Evolutionary conservation across 2,888 invertebrate species (phyloP).

Genomic region (Chydorus sphaericus): DNA sequence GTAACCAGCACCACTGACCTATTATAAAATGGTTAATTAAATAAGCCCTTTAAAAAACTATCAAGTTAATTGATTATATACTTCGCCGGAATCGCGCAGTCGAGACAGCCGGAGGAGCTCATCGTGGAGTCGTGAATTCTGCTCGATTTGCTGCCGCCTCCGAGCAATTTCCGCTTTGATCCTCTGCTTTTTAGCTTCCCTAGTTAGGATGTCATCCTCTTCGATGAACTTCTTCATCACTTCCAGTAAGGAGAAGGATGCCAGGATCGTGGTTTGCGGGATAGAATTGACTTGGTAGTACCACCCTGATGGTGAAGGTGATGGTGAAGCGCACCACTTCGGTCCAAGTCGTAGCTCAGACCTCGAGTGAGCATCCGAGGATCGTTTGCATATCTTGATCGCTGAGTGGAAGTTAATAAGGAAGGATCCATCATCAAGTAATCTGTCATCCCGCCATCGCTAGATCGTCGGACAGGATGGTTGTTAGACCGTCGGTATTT

Average conservation of each 20-base stretch:
- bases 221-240: conserved; percentile 33
- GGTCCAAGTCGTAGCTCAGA: conserved; percentile 12
- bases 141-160: conserved; percentile 42
- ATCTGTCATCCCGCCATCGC: conserved; percentile 16
- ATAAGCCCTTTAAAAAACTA: not conserved
- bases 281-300: conserved; percentile 6
- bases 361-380: not conserved
- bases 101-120: conserved; percentile 34
- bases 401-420: not conserved
- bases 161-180: conserved; percentile 45
- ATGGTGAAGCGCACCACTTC: conserved; percentile 24
- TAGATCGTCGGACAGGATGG: conserved; percentile 14
- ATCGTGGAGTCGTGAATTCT: conserved; percentile 37
- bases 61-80: not conserved
- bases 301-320: conserved; percentile 13
- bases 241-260: conserved; percentile 36
- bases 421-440: conserved; percentile 1
- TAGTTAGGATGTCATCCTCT: conserved; percentile 36
- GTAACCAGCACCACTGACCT: conserved; percentile 1
- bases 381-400: conserved; percentile 1
- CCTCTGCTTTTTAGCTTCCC: conserved; percentile 41
- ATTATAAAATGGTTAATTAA: not conserved
- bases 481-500: conserved; percentile 8
- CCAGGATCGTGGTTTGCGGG: conserved; percentile 33
- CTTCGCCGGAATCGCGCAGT: conserved; percentile 29